Percentiles rank a stretch among this genome's conserved stretches.
Evolutionary conservation across 2,888 invertebrate genomes (phyloP).

Genomic region (Pollenia angustigena): DNA sequence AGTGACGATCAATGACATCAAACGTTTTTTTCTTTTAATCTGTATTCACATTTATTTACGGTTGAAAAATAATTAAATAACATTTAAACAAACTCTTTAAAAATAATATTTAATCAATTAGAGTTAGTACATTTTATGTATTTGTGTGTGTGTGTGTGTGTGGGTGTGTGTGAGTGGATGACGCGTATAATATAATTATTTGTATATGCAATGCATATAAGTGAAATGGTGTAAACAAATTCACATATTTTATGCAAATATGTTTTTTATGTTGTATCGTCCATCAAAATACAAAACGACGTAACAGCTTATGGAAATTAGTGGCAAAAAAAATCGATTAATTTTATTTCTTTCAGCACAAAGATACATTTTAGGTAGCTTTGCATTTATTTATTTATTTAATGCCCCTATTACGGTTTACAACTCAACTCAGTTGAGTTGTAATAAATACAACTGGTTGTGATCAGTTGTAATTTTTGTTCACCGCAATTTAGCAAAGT

Average conservation of each 20-base stretch:
- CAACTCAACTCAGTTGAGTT: too few relatives aligned
- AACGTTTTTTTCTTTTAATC: slow-evolving; percentile 42
- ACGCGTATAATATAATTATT: not conserved
- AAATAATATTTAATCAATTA: slow-evolving; percentile 47
- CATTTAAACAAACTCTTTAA: slow-evolving; percentile 53
- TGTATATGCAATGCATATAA: slow-evolving; percentile 8
- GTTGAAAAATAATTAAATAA: slow-evolving; percentile 37
- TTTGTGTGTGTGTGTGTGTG: slow-evolving; percentile 18
- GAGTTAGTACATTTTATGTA: slow-evolving; percentile 20
- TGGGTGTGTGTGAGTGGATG: not conserved
- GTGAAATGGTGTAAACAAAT: slow-evolving; percentile 39
- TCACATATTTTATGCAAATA: slow-evolving; percentile 10
- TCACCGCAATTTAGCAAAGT: too few relatives aligned
- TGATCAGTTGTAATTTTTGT: too few relatives aligned
- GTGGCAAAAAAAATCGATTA: not conserved
- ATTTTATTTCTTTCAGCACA: not conserved
- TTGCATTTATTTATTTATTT: too few relatives aligned
- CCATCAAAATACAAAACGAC: slow-evolving; percentile 14
- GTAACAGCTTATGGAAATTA: not conserved
- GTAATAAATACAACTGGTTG: too few relatives aligned
- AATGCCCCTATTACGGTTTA: too few relatives aligned
- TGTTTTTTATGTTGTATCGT: not conserved
- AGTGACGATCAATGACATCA: slow-evolving; percentile 21
- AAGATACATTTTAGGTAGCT: not conserved
- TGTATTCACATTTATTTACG: slow-evolving; percentile 70